These are phyloP conservation scores for Chionis minor DNA, from an alignment of 2,113 vertebrate genomes.

Conservation along the genomic window DNA sequence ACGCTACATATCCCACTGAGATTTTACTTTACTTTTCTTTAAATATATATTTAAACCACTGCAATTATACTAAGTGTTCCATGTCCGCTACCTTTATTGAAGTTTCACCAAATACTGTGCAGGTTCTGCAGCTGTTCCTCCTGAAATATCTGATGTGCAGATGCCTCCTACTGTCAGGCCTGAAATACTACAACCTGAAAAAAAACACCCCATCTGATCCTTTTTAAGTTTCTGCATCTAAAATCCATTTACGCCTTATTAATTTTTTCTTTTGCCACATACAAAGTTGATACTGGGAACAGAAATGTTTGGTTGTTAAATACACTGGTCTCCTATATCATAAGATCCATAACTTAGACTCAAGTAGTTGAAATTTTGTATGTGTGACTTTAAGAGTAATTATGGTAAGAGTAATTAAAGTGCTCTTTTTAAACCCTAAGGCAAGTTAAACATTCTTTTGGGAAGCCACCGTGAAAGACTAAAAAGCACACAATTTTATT, in stretches of 20 bases:
- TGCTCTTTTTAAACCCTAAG: neutral
- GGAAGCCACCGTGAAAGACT: neutral
- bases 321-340: neutral
- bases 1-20: neutral
- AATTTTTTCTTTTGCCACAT: neutral
- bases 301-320: neutral
- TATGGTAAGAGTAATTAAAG: neutral
- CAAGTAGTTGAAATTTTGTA: neutral
- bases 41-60: neutral
- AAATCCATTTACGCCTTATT: neutral
- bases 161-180: constrained; percentile 65
- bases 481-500: neutral
- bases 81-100: neutral
- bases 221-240: rapidly evolving
- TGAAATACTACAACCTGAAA: constrained; percentile 11
- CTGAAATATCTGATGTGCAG: neutral
- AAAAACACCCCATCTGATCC: neutral
- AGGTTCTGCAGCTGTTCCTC: neutral
- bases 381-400: neutral
- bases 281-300: neutral
- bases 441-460: neutral
- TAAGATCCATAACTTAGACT: neutral
- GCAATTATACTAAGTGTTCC: neutral
- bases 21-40: neutral
- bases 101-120: neutral